Evolutionary conservation across 2,113 vertebrate genomes (phyloP), one percentile per base, ranked within the genome.

Genomic region (Eupsittula cactorum): DNA sequence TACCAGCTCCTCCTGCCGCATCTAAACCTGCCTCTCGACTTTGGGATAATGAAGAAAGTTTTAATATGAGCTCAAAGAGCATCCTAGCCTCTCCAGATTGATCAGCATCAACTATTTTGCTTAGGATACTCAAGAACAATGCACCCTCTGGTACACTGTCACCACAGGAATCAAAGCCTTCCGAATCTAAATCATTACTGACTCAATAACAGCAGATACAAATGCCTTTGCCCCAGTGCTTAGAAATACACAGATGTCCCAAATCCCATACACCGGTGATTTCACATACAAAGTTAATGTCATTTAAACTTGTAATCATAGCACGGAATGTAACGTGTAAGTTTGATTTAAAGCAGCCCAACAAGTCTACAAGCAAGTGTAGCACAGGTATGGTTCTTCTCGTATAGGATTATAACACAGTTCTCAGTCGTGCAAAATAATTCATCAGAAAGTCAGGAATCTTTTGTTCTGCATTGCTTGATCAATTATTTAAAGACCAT

Each of bases 401-500:
- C 33, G 20, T 64, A 69, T 41, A 64, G 6, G 10, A 13, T 27
- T 82, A 3, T n/a, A 76, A 16, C 33, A 70, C 19, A 29, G 67
- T 33, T 81, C 76, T 65, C 82, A 84, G 59, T 24, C 28, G 29
- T 5, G 16, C 52, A 86, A 89, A 95, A 28, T 42, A 74, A 79
- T 47, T 42, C 62, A 68, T 73, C 41, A 37, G 41, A 95, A 97
- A 92, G 49, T 64, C 52, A 13, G 27, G n/a, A 76, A 37, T 70
- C 82, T 89, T 92, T 91, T 82, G 67, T 57, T 92, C 79, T 92
- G 76, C 46, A 7, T 24, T 63, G 79, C 68, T 86, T 35, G 47
- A 84, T 94, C 57, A 87, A 91, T 95, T 86, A 93, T 93, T 97
- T 94, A 91, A 79, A 88, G 42, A 3, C 3, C 37, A 35, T 76